Conservation (phyloP, 2,113 vertebrate species). For the Apus apus region DNA sequence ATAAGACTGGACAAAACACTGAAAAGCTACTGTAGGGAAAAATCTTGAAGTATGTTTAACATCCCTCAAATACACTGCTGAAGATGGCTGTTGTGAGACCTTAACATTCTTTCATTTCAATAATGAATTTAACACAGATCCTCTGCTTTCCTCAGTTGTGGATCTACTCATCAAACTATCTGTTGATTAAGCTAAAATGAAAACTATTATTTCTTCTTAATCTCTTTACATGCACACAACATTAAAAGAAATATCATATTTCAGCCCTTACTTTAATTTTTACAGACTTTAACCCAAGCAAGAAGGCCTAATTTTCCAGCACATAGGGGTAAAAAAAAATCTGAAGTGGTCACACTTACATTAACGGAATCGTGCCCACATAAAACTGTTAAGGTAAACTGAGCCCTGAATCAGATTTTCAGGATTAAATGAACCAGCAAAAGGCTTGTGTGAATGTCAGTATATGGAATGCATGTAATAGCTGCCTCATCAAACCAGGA, state of each 20-base stretch:
- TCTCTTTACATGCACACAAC: neutral
- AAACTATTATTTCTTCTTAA: neutral
- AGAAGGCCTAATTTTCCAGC: neutral
- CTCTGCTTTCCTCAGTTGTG: neutral
- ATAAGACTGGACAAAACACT: neutral
- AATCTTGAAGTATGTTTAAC: neutral
- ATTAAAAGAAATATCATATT: neutral
- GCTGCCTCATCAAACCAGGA: slow-evolving; percentile 51
- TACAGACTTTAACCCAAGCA: neutral
- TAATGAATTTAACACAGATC: neutral
- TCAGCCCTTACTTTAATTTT: neutral
- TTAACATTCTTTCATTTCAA: neutral
- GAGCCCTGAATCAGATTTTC: neutral
- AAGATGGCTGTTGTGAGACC: neutral
- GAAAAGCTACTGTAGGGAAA: neutral
- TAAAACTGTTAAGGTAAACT: neutral
- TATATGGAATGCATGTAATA: neutral
- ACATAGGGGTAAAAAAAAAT: neutral
- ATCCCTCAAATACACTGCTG: neutral
- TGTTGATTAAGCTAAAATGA: neutral
- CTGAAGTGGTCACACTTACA: neutral
- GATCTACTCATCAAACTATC: neutral
- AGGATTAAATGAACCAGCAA: neutral
- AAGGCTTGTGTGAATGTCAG: neutral
- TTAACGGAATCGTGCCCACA: neutral